Percentiles rank a stretch among this genome's conserved stretches.
Evolutionary conservation across 2,113 vertebrate species (phyloP).

Genomic region (Puffinus mauretanicus): DNA sequence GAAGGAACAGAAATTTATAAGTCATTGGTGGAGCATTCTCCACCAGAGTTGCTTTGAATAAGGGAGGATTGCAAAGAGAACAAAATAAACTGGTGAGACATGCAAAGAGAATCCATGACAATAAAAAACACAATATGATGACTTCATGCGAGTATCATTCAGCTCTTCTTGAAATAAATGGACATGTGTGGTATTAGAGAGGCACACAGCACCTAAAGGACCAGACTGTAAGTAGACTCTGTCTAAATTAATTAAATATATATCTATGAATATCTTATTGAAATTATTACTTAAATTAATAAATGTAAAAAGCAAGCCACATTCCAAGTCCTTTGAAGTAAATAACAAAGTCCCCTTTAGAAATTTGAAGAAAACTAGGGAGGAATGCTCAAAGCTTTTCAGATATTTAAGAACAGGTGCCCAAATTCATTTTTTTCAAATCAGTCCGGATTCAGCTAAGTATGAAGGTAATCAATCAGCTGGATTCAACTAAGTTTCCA

Average conservation of each 20-base stretch:
- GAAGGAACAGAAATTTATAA: neutral
- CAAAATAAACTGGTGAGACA: neutral
- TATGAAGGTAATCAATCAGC: neutral
- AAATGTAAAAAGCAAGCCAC: neutral
- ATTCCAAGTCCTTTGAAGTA: neutral
- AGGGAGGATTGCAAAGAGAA: neutral
- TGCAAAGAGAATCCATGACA: neutral
- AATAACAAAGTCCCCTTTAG: neutral
- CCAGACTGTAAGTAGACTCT: neutral
- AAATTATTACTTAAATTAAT: neutral
- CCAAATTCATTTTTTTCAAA: neutral
- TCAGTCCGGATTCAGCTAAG: neutral
- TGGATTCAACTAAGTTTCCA: neutral
- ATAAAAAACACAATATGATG: neutral
- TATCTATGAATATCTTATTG: neutral
- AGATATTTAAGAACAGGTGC: neutral
- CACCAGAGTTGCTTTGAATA: neutral
- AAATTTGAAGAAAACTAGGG: neutral
- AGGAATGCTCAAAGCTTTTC: neutral
- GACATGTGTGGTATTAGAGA: neutral
- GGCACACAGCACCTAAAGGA: neutral
- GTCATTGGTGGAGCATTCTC: neutral
- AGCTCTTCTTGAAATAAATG: neutral
- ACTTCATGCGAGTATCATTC: neutral
- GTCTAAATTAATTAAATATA: neutral